Evolutionary conservation across 2,888 invertebrate species (phyloP), one percentile per base, ranked within the genome.

Genomic region (Ephialtes manifestator): DNA sequence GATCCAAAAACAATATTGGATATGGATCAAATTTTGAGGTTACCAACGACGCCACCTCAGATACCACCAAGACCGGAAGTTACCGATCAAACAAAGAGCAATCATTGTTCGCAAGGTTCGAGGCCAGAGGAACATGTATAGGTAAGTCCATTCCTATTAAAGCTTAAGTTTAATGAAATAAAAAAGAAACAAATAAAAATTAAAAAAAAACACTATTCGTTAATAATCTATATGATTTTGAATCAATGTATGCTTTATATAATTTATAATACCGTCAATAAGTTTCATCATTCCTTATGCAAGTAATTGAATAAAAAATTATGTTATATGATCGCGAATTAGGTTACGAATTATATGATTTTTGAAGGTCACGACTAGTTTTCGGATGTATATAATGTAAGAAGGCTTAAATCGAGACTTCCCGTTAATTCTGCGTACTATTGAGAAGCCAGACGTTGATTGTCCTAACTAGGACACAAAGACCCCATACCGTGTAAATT

Each of bases 401-500:
- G 58, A 39, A n/a, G 20, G 68, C 31, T 51, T 75, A 28, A 78
- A 82, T 70, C 79, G 78, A 70, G 82, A 79, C 85, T 85, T 79
- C 65, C 85, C 82, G 85, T 71, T 85, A 43, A 85, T 75, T 65
- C 79, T 51, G 43, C 13, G 46, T 53, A 53, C 58, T 35, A 80
- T 76, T 68, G 67, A 65, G 72, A 79, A 75, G 43, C 58, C 70
- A 58, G 79, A 79, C 75, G 86, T 88, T 90, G 89, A 90, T 90
- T 89, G 87, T 89, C 84, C 83, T 89, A 90, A 91, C 87, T 91
- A 65, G 87, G 83, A 74, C 88, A 92, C 89, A 92, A 91, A 92
- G 90, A 88, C 88, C 86, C 89, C 90, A 88, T 83, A 87, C 77
- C 78, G 88, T 81, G 89, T 76, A 71, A 81, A 84, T 87, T 86